Base-by-base conservation (phyloP, 2,797 vertebrate species). In the Trematomus bernacchii region DNA sequence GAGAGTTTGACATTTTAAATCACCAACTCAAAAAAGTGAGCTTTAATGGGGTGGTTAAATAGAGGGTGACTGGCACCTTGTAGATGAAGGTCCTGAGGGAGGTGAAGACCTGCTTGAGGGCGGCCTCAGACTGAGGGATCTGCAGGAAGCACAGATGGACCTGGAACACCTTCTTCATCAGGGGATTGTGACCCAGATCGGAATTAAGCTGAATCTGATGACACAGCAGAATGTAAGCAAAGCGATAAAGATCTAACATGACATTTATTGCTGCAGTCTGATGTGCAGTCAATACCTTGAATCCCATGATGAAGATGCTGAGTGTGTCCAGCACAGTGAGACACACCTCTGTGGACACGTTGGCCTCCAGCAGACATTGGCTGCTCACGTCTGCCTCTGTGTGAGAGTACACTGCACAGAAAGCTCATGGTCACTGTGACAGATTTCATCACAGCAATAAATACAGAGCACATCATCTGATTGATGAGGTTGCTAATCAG, bases 141-240 rank as follows among this genome's bases (percentile, higher is more conserved):
- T 97, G 97, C 89, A 99, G 97, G 83, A 99, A 99, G 89, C 98
- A 97, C 78, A 99, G 89, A 83, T 98, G 97, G 23, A 99, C 97
- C 83, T 98, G 97, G 88, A 99, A 99, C 1, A 99, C 97, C 43
- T 98, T 99, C 94, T 99, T 99, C 98, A 99, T 99, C 89, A 99
- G 94, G 0, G 97, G 97, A 89, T 98, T 99, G 92, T 99, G 98
- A 8, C 98, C 97, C 0, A 98, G 94, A 90, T 99, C 98, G 8
- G 94, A 90, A 84, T 96, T 94, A 14, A 99, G 94, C 82, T 99
- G 98, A 63, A 96, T 97, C 98, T 99, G 92, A 63, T 87, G 91
- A 87, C 76, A 68, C 1, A 87, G 14, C 3, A 48, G 18, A 52
- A 50, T 1, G 10, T 37, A 0, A 40, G 19, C 5, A 14, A 37